A percentile compares a stretch with the other conserved stretches of the same genome.
Evolutionary conservation across 2,113 vertebrate genomes (phyloP).

Genomic region (Tachycineta bicolor): DNA sequence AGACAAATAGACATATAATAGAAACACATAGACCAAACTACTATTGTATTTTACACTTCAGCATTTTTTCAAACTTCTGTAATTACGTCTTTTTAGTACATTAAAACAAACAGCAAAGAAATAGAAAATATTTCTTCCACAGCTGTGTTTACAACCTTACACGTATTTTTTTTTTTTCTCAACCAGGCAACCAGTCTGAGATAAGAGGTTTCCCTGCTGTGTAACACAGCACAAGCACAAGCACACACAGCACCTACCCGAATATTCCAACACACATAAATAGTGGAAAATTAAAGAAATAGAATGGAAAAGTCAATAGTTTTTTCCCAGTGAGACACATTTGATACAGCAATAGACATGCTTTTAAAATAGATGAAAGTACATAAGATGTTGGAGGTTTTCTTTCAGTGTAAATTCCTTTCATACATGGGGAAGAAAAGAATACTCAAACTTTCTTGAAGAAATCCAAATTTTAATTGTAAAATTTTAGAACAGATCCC

Average conservation of each 20-base stretch:
- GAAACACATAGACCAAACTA: background rate
- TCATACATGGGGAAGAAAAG: background rate
- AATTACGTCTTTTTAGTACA: conserved; percentile 69
- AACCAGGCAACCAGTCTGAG: conserved; percentile 71
- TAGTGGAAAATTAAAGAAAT: conserved; percentile 67
- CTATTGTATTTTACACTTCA: conserved; percentile 39
- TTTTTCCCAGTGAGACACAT: conserved; percentile 46
- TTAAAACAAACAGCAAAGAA: conserved; percentile 74
- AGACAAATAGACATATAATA: background rate
- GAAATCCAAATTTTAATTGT: background rate
- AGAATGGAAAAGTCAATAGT: conserved; percentile 67
- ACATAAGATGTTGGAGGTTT: background rate
- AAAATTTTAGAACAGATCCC: background rate
- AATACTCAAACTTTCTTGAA: background rate
- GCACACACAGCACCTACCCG: conserved; percentile 65
- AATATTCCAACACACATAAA: conserved; percentile 41
- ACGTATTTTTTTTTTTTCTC: background rate
- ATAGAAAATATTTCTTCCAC: conserved; percentile 68
- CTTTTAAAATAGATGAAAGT: conserved; percentile 6
- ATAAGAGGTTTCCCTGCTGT: conserved; percentile 78
- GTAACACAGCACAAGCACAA: conserved; percentile 60
- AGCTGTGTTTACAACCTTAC: conserved; percentile 78
- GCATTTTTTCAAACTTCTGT: conserved; percentile 56
- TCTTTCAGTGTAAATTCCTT: background rate
- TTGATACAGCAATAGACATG: conserved; percentile 3